Evolutionary conservation across 2,113 vertebrate genomes (phyloP).

Genomic region (Cavia aperea): DNA sequence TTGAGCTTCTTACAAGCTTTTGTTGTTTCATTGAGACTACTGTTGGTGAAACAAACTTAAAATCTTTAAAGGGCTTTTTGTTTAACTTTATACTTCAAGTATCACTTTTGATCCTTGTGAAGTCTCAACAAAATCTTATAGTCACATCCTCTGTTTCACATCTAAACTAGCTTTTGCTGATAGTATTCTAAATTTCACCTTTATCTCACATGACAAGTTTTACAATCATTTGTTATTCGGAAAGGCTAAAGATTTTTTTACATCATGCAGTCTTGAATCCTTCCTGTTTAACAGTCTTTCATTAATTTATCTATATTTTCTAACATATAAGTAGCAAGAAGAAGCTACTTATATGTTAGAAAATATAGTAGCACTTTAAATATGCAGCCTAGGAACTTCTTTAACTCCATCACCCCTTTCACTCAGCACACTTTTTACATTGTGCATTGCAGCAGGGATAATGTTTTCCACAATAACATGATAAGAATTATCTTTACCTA

Average conservation of each 20-base stretch:
- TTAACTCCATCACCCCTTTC: background rate
- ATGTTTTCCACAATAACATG: background rate
- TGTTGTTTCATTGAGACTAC: background rate
- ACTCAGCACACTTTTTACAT: slow-evolving; percentile 6
- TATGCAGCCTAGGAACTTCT: background rate
- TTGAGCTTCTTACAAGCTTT: background rate
- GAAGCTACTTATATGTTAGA: background rate
- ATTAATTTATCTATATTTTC: background rate
- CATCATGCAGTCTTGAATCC: background rate
- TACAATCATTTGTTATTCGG: background rate
- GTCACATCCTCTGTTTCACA: background rate
- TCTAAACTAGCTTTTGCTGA: background rate
- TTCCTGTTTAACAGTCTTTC: background rate
- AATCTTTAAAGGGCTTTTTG: background rate
- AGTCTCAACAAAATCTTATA: background rate
- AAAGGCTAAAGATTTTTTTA: background rate
- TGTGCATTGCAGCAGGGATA: background rate
- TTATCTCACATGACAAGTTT: background rate
- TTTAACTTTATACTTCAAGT: background rate
- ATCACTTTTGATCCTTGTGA: background rate
- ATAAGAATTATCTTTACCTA: background rate
- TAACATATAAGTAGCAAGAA: background rate
- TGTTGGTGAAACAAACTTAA: background rate
- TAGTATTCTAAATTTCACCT: background rate
- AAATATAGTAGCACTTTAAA: background rate